These are phyloP conservation scores for Otocyon megalotis DNA, from an alignment of 2,113 vertebrate genomes.

Conservation along the genomic window DNA sequence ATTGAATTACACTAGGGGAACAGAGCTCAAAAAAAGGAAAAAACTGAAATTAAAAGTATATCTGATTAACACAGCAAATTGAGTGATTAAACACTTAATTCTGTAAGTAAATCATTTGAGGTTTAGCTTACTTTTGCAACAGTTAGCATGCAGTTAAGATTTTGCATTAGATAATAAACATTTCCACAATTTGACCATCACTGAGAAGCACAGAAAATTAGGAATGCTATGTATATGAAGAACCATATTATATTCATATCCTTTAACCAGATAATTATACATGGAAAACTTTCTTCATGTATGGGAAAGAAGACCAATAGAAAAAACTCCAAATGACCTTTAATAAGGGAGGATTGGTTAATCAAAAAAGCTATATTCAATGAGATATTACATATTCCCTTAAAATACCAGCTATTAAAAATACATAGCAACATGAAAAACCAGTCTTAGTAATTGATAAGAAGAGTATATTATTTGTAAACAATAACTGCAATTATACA, in stretches of 20 bases:
- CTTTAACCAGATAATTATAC: not conserved
- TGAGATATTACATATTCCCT: not conserved
- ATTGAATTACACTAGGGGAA: not conserved
- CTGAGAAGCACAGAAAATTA: not conserved
- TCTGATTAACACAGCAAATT: not conserved
- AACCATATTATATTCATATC: not conserved
- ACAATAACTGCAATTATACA: not conserved
- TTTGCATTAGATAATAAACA: not conserved
- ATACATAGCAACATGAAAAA: not conserved
- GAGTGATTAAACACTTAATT: not conserved
- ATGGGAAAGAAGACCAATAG: not conserved
- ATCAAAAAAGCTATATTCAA: not conserved
- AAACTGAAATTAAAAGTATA: not conserved
- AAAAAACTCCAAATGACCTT: not conserved
- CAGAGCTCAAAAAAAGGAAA: not conserved
- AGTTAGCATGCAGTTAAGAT: not conserved
- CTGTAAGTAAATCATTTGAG: not conserved
- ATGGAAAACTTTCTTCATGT: not conserved
- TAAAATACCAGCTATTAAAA: not conserved
- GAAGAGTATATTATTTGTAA: not conserved
- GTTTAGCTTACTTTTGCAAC: not conserved
- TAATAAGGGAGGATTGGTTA: not conserved
- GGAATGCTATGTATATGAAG: not conserved
- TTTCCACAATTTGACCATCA: not conserved
- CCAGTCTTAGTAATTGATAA: not conserved